These are phyloP conservation scores for Micrasema longulum DNA, from an alignment of 1,140 invertebrate species.

Conservation along the genomic window DNA sequence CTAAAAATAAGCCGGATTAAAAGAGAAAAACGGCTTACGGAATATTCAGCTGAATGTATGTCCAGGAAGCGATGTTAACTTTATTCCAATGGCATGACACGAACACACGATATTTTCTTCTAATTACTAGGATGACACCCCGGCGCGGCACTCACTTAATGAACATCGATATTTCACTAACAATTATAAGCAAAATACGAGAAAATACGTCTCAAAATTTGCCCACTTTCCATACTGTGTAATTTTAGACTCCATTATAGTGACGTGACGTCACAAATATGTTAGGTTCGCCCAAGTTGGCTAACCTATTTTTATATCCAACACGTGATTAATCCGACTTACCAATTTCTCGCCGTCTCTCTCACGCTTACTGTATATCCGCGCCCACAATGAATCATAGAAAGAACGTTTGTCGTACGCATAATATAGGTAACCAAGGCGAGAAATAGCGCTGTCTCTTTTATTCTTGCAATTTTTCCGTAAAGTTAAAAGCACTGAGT, in stretches of 20 bases:
- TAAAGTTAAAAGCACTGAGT: slow-evolving; percentile 32
- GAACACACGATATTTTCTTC: slow-evolving; percentile 18
- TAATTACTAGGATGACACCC: slow-evolving; percentile 21
- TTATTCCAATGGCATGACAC: slow-evolving; percentile 39
- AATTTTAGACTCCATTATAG: slow-evolving; percentile 47
- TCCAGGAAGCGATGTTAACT: slow-evolving; percentile 31
- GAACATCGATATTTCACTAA: slow-evolving; percentile 36
- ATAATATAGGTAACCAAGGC: too few species aligned
- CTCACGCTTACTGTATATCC: not conserved
- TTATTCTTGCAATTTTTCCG: slow-evolving; percentile 9
- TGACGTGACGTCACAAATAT: slow-evolving; percentile 49
- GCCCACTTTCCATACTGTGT: slow-evolving; percentile 22
- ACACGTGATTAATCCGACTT: slow-evolving; percentile 14
- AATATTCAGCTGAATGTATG: slow-evolving; percentile 35
- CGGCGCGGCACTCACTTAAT: slow-evolving; percentile 38
- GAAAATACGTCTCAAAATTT: slow-evolving; percentile 46
- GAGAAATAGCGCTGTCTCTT: slow-evolving; percentile 1
- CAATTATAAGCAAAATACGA: slow-evolving; percentile 41
- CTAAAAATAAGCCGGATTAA: slow-evolving; percentile 43
- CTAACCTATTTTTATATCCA: slow-evolving; percentile 45
- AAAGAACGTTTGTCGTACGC: not conserved
- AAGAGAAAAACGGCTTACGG: slow-evolving; percentile 40
- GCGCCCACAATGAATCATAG: slow-evolving; percentile 7
- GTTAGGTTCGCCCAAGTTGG: slow-evolving; percentile 48
- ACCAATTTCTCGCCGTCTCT: not conserved